A percentile compares a stretch with the other conserved stretches of the same genome.
phyloP scores from a whole-genome alignment of 2,113 vertebrate genomes.

The human region GRCh38 chrX:115272501-115273000 shows the following conservation, averaged over 20 bases:
- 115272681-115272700: neutral
- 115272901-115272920: neutral
- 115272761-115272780: neutral
- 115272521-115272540: slow-evolving; percentile 13
- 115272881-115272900: neutral
- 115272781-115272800: neutral
- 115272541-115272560: neutral
- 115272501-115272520: slow-evolving; percentile 31
- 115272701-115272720: neutral
- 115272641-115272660: neutral
- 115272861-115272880: neutral
- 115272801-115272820: neutral
- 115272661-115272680: neutral
- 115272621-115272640: neutral
- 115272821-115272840: neutral
- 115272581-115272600: neutral
- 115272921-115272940: neutral
- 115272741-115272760: neutral
- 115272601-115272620: neutral
- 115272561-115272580: neutral
- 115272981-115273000: neutral
- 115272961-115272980: neutral
- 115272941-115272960: neutral
- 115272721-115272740: neutral
- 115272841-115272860: neutral